A percentile compares a stretch with the other conserved stretches of the same genome.
Evolutionary conservation across 2,797 vertebrate genomes (phyloP).

Genomic region (Neostethus bicornis): DNA sequence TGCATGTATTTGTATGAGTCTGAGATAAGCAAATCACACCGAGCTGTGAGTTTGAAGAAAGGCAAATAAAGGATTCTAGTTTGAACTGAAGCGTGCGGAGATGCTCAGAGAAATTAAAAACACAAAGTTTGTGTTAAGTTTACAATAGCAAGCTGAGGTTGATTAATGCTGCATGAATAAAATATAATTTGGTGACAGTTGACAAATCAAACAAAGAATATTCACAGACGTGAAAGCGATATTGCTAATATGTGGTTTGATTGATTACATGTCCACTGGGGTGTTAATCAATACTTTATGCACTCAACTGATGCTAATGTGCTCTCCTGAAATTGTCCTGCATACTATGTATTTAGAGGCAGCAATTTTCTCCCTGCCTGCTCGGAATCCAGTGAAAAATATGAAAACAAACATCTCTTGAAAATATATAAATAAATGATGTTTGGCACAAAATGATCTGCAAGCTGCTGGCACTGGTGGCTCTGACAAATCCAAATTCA

Average conservation of each 20-base stretch:
- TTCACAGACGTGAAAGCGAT: background rate
- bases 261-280: background rate
- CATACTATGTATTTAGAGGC: background rate
- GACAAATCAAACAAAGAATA: background rate
- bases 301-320: slow-evolving; percentile 11
- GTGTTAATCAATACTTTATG: slow-evolving; percentile 10
- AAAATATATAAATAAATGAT: slow-evolving; percentile 15
- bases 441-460: slow-evolving; percentile 19
- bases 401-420: slow-evolving; percentile 3
- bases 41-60: background rate
- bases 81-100: background rate
- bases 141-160: slow-evolving; percentile 1
- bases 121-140: slow-evolving; percentile 1
- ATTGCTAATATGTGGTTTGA: slow-evolving; percentile 1
- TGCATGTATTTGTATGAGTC: slow-evolving; percentile 32
- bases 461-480: slow-evolving; percentile 20
- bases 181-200: slow-evolving; percentile 1
- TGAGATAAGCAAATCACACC: slow-evolving; percentile 27
- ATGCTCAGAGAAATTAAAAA: background rate
- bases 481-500: slow-evolving; percentile 19
- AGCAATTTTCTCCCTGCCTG: background rate
- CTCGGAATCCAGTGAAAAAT: slow-evolving; percentile 8
- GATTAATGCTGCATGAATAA: background rate
- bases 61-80: background rate
- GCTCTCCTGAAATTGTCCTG: background rate